A percentile compares a stretch with the other conserved stretches of the same genome.
phyloP scores from a whole-genome alignment of 2,888 invertebrate species.

The Erpobdella octoculata region DNA sequence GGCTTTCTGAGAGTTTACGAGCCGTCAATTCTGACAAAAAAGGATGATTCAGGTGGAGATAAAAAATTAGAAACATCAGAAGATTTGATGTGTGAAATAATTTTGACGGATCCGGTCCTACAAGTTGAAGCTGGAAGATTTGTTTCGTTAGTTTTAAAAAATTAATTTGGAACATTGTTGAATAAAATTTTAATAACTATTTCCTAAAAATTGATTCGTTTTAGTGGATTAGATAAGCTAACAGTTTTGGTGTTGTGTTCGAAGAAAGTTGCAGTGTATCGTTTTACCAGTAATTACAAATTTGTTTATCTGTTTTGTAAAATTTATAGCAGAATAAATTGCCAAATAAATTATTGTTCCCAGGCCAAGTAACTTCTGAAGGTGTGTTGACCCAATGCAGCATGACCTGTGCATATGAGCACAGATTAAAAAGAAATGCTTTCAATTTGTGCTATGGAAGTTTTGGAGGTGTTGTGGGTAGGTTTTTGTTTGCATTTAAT shows the following conservation, averaged over 20 bases:
- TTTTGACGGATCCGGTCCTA: conserved; percentile 67
- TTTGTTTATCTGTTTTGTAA: background rate
- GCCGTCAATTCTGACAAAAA: conserved; percentile 51
- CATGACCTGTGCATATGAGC: conserved; percentile 66
- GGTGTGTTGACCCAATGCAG: conserved; percentile 66
- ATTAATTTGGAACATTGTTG: background rate
- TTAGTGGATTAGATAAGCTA: background rate
- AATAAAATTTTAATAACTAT: background rate
- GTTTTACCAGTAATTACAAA: background rate
- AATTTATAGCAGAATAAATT: background rate
- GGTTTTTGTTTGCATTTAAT: background rate
- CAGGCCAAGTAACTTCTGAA: conserved; percentile 63
- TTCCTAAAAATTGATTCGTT: background rate
- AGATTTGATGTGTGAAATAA: conserved; percentile 67
- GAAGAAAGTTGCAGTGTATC: background rate
- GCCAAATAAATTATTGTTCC: background rate
- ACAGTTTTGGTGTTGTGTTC: background rate
- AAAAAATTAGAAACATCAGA: no score
- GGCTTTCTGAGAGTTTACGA: conserved; percentile 47
- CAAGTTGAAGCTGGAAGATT: conserved; percentile 76
- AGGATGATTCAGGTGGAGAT: background rate
- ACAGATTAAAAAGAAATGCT: conserved; percentile 69
- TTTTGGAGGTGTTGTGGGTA: conserved; percentile 68
- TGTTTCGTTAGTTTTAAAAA: conserved; percentile 67
- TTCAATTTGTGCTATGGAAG: conserved; percentile 71